Conservation (phyloP, 2,888 invertebrate species). For the Sarcophaga carnaria region DNA sequence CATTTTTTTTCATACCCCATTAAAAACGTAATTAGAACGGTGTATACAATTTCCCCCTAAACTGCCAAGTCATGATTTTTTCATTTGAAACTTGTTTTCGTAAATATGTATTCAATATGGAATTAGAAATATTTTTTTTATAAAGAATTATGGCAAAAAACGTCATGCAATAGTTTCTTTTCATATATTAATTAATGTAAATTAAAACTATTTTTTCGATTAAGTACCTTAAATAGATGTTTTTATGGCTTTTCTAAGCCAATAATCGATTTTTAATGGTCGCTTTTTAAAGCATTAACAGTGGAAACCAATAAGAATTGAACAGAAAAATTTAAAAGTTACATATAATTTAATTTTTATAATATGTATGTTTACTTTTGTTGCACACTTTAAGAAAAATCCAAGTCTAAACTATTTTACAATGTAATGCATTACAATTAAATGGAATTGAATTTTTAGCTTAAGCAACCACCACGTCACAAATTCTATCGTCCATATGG, state of each 20-base stretch:
- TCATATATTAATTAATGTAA: slow-evolving; percentile 29
- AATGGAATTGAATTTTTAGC: background rate
- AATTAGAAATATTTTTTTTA: background rate
- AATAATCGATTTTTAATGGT: slow-evolving; percentile 39
- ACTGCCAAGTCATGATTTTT: background rate
- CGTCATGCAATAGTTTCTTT: background rate
- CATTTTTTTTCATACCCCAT: background rate
- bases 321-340: background rate
- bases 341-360: background rate
- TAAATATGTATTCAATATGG: background rate
- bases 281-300: background rate
- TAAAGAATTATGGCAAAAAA: background rate
- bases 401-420: too few relatives aligned
- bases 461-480: slow-evolving; percentile 3
- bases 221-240: slow-evolving; percentile 32
- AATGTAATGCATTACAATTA: background rate
- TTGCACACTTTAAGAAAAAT: background rate
- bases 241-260: slow-evolving; percentile 4
- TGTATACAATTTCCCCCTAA: background rate
- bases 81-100: slow-evolving; percentile 3
- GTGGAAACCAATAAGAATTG: background rate
- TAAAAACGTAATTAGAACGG: background rate
- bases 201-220: slow-evolving; percentile 4
- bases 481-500: background rate
- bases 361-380: background rate